A percentile compares a stretch with the other conserved stretches of the same genome.
Evolutionary conservation across 2,113 vertebrate genomes (phyloP).

Genomic region (Cephalopterus ornatus): DNA sequence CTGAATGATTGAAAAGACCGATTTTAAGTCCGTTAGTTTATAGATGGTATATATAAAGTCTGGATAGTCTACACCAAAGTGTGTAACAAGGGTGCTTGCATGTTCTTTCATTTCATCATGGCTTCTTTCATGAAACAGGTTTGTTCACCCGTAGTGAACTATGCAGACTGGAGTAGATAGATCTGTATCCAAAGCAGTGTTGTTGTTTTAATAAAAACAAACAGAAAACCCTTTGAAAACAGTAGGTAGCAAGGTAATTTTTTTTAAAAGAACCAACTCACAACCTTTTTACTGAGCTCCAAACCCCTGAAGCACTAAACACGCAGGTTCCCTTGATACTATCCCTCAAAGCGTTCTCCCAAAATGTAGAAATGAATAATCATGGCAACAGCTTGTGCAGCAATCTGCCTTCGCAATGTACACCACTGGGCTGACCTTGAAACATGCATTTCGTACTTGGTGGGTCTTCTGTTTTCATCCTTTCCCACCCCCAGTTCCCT

Average conservation of each 20-base stretch:
- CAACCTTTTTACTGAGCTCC: background rate
- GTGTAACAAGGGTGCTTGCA: slow-evolving; percentile 57
- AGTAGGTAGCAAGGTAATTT: slow-evolving; percentile 12
- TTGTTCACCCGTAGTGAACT: slow-evolving; percentile 49
- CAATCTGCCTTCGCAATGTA: background rate
- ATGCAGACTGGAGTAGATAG: slow-evolving; percentile 50
- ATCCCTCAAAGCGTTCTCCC: background rate
- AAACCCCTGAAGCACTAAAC: background rate
- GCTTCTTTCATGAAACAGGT: slow-evolving; percentile 28
- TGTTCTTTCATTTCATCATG: slow-evolving; percentile 41
- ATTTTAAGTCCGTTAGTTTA: slow-evolving; percentile 73
- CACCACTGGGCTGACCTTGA: background rate
- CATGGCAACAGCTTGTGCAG: slow-evolving; percentile 9
- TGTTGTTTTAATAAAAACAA: slow-evolving; percentile 33
- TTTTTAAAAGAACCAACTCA: background rate
- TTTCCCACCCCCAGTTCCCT: background rate
- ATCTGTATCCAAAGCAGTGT: slow-evolving; percentile 55
- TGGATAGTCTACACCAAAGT: slow-evolving; percentile 62
- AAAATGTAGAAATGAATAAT: background rate
- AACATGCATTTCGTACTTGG: background rate
- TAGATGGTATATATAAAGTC: slow-evolving; percentile 69
- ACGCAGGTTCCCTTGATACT: background rate
- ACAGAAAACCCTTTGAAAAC: slow-evolving; percentile 40
- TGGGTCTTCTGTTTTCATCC: slow-evolving; percentile 33
- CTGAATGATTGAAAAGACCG: slow-evolving; percentile 69